These are phyloP conservation scores for Aplidium turbinatum DNA, from an alignment of 23 tunicate species.

Conservation along the genomic window DNA sequence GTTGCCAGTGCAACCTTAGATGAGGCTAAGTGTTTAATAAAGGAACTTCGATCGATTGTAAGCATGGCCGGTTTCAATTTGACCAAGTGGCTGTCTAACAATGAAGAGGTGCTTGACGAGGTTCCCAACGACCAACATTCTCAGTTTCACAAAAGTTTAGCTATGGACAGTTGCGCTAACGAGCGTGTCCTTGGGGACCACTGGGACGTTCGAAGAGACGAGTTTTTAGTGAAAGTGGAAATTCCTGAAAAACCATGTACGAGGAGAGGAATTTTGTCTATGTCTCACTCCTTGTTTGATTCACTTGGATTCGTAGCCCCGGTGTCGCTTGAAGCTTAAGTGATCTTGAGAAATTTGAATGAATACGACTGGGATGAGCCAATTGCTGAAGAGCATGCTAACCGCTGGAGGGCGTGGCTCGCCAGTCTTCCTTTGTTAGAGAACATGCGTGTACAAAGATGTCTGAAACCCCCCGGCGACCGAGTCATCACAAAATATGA, in stretches of 20 bases:
- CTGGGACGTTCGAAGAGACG: constrained; percentile 7
- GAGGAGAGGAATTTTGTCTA: constrained; percentile 14
- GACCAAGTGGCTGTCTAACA: neutral
- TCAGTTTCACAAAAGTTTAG: too few species aligned
- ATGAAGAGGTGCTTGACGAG: neutral
- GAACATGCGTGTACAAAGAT: neutral
- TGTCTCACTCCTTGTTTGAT: constrained; percentile 1
- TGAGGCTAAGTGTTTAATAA: neutral
- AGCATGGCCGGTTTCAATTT: constrained; percentile 7
- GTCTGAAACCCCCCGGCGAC: neutral
- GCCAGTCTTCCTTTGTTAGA: neutral
- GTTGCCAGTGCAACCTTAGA: neutral
- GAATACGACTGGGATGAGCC: constrained; percentile 21
- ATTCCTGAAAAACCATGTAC: constrained; percentile 11
- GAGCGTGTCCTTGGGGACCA: constrained; percentile 24
- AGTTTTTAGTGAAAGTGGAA: constrained; percentile 5
- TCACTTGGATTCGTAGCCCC: constrained; percentile 30
- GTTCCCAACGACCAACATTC: neutral
- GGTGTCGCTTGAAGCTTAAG: too few species aligned
- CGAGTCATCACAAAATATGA: neutral
- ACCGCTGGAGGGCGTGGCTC: constrained; percentile 9
- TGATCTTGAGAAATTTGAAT: too few species aligned
- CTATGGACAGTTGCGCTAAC: too few species aligned
- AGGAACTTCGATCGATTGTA: constrained; percentile 2
- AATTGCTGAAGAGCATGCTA: neutral